phyloP scores from a whole-genome alignment of 2,113 vertebrate species.

The Naja naja region DNA sequence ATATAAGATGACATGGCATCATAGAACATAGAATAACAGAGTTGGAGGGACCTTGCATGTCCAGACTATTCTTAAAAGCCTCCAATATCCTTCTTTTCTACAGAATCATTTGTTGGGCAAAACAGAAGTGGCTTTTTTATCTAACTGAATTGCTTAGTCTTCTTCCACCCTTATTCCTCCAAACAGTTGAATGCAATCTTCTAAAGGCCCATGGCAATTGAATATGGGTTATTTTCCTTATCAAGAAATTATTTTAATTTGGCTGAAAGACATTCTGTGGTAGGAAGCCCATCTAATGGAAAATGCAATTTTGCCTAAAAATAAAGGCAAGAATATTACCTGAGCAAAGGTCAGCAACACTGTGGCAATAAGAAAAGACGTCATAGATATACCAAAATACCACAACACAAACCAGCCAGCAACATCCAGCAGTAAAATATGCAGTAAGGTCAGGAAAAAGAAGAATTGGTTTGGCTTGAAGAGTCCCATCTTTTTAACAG shows the following conservation, averaged over 20 bases:
- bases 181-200: not conserved
- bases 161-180: not conserved
- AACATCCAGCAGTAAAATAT: constrained; percentile 66
- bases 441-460: constrained; percentile 60
- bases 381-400: constrained; percentile 57
- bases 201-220: not conserved
- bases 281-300: not conserved
- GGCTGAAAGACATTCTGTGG: not conserved
- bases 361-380: constrained; percentile 54
- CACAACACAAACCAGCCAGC: constrained; percentile 62
- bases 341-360: constrained; percentile 60
- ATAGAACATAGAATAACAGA: not conserved
- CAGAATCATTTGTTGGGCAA: not conserved
- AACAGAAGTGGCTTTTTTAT: not conserved
- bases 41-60: not conserved
- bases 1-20: not conserved
- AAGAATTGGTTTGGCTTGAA: constrained; percentile 57
- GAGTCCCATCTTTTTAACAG: constrained; percentile 60
- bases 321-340: constrained; percentile 40
- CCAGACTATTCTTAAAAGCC: not conserved
- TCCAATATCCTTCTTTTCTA: not conserved
- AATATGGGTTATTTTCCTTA: not conserved
- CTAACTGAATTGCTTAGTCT: not conserved
- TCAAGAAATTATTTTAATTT: not conserved
- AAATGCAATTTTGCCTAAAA: not conserved